Evolutionary conservation across 1,140 invertebrate genomes (phyloP).

Genomic region (Hycleus phaleratus): DNA sequence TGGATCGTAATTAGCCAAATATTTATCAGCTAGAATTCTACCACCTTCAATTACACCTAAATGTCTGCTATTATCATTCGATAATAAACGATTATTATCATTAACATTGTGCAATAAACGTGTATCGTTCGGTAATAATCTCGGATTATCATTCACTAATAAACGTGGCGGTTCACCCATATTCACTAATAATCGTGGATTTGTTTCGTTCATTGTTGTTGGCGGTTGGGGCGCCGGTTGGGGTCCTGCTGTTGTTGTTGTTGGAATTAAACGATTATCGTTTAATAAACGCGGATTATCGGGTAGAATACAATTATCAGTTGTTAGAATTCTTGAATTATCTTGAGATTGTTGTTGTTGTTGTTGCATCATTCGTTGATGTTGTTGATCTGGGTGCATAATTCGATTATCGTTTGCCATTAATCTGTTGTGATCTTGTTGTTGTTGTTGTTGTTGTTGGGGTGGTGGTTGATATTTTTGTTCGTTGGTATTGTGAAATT

Average conservation of each 20-base stretch:
- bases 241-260: constrained; percentile 14
- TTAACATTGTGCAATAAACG: constrained; percentile 30
- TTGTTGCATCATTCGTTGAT: constrained; percentile 23
- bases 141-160: constrained; percentile 31
- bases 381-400: constrained; percentile 25
- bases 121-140: constrained; percentile 32
- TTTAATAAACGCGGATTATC: constrained; percentile 29
- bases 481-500: constrained; percentile 18
- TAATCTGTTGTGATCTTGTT: constrained; percentile 11
- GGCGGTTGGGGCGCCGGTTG: constrained; percentile 21
- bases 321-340: constrained; percentile 21
- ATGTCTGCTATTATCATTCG: constrained; percentile 28
- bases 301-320: constrained; percentile 29
- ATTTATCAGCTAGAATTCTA: constrained; percentile 37
- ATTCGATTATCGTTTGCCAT: constrained; percentile 23
- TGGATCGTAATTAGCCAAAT: constrained; percentile 37
- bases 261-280: constrained; percentile 26
- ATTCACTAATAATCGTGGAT: constrained; percentile 31
- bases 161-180: constrained; percentile 31
- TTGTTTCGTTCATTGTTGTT: constrained; percentile 20
- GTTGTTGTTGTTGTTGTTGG: constrained; percentile 11
- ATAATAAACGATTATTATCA: constrained; percentile 23
- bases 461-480: constrained; percentile 21
- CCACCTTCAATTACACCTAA: constrained; percentile 32
- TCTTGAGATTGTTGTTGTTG: constrained; percentile 12